Percentiles rank a stretch among this genome's conserved stretches.
Conservation (phyloP, 1,140 invertebrate genomes). For the Schlechtendalia chinensis region DNA sequence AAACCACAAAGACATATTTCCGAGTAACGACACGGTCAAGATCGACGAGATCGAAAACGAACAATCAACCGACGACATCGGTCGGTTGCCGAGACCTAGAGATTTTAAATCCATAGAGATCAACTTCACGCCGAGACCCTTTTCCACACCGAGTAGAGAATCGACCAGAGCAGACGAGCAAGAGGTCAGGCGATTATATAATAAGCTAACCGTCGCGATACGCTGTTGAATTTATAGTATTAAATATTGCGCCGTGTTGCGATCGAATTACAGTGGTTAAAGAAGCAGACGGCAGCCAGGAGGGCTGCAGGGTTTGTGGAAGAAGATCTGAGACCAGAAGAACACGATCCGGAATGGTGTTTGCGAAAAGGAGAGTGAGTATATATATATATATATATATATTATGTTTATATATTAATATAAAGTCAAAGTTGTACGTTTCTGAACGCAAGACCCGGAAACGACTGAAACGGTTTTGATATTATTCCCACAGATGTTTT, state of each 20-base stretch:
- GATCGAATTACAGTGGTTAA: conserved; percentile 64
- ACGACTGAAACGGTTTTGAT: no score
- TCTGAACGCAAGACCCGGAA: no score
- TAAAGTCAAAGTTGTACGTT: no score
- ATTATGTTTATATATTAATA: no score
- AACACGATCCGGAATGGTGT: conserved; percentile 78
- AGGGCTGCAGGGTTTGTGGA: conserved; percentile 69
- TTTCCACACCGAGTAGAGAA: conserved; percentile 80
- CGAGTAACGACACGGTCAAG: background rate
- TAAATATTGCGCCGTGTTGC: no score
- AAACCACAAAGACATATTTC: conserved; percentile 55
- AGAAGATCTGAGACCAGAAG: conserved; percentile 75
- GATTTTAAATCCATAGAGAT: conserved; percentile 64
- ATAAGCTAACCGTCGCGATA: no score
- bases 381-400: no score
- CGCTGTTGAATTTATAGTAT: no score
- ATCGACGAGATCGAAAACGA: conserved; percentile 51
- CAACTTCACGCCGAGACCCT: conserved; percentile 72
- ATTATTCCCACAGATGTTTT: no score
- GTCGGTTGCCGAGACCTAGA: conserved; percentile 62
- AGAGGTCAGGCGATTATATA: conserved; percentile 59
- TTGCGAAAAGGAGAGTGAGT: conserved; percentile 77
- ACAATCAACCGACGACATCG: conserved; percentile 22
- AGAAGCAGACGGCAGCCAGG: conserved; percentile 74
- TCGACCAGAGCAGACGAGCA: conserved; percentile 71